Base-by-base conservation (phyloP, 2,888 invertebrate genomes). In the Quadroppia sp. region DNA sequence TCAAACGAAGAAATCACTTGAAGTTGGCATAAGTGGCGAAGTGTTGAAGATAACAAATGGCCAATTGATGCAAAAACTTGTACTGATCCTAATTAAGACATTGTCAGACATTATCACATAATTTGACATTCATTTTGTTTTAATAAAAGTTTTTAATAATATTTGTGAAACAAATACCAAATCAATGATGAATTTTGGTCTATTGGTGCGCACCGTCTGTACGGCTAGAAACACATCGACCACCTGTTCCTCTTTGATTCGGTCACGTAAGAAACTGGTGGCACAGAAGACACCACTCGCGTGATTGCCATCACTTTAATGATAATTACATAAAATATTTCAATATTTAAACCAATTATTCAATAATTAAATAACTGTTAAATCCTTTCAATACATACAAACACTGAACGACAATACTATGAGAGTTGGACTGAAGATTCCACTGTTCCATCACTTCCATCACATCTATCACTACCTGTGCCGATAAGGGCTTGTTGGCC, bases 141-240 rank as follows among this genome's bases (percentile, higher is more conserved):
- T n/a, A 53, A 53, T 40, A n/a, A 28, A 11, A 17, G 25, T n/a
- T 42, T 36, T 64, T 50, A 23, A 23, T 20, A 53, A 50, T 20
- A 40, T 9, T 67, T 11, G 15, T 42, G 36, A 40, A 45, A 25
- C 32, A 61, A 76, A 76, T 75, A 78, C 79, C 67, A 77, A 74
- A 71, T 76, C 77, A 23, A 71, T 72, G 25, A 79, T 78, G 72
- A 84, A 78, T 83, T 88, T 36, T 48, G 81, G 80, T 70, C 85
- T 81, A 50, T 82, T 84, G 75, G 82, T 81, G 73, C 85, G 80
- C n/a, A 86, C 80, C 23, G 80, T 82, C 70, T 84, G 80, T 13
- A 85, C 83, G 2, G 84, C 84, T 73, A 83, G 81, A 74, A 83
- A 84, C 25, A 85, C 83, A 76, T 86, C 85, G 76, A 85, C 84